These are phyloP conservation scores for Megalonaias nervosa DNA, from an alignment of 1,140 invertebrate genomes.

Conservation along the genomic window DNA sequence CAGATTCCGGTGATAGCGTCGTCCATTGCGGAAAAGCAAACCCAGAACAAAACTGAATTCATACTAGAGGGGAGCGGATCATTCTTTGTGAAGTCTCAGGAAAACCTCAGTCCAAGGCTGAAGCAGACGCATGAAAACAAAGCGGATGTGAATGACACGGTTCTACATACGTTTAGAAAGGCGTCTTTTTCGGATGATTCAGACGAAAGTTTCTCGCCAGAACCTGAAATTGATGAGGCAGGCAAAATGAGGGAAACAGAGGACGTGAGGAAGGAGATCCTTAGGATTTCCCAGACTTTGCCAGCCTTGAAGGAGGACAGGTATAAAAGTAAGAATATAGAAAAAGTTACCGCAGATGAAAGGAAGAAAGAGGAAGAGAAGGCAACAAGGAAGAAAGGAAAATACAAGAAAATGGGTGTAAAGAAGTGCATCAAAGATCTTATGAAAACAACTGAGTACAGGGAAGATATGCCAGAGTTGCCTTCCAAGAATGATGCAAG, in stretches of 20 bases:
- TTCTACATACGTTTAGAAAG: constrained; percentile 9
- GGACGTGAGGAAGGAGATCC: constrained; percentile 16
- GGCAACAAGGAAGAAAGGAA: constrained; percentile 14
- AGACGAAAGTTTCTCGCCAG: not conserved
- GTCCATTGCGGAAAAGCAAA: not conserved
- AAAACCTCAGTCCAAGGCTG: not conserved
- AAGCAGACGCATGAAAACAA: not conserved
- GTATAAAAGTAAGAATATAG: constrained; percentile 11
- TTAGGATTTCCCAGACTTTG: constrained; percentile 24
- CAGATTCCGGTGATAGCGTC: not conserved
- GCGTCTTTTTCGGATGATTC: not conserved
- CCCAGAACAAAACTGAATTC: not conserved
- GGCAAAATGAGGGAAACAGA: not conserved
- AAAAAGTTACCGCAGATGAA: not conserved
- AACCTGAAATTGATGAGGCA: constrained; percentile 1
- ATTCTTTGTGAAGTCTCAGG: not conserved
- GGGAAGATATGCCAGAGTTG: not conserved
- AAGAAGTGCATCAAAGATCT: constrained; percentile 19
- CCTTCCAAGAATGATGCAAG: constrained; percentile 2
- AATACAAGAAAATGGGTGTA: constrained; percentile 18
- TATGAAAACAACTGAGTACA: constrained; percentile 25
- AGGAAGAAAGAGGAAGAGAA: constrained; percentile 2
- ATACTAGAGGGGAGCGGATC: not conserved
- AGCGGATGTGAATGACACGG: constrained; percentile 9
- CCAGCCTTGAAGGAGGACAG: not conserved